phyloP scores from a whole-genome alignment of 2,888 invertebrate genomes.

The Galerucella calmariensis region DNA sequence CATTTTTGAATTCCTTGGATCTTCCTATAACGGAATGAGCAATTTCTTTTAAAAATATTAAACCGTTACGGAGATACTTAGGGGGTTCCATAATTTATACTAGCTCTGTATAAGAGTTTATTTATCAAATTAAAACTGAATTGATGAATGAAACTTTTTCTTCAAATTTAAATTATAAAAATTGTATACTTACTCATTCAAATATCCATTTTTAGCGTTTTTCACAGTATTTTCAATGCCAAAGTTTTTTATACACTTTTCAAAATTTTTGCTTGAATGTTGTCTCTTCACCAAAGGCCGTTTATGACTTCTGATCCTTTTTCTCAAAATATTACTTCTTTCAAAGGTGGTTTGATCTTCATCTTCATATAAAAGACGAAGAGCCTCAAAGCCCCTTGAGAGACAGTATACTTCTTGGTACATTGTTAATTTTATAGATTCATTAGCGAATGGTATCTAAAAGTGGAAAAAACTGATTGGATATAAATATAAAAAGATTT shows the following conservation, averaged over 20 bases:
- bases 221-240: conserved; percentile 32
- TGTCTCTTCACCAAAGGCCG: conserved; percentile 41
- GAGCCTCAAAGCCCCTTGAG: conserved; percentile 41
- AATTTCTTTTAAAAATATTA: no score
- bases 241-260: conserved; percentile 42
- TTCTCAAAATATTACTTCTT: conserved; percentile 48
- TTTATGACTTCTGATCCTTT: conserved; percentile 32
- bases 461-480: no score
- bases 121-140: no score
- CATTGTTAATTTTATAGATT: conserved; percentile 17
- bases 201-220: conserved; percentile 20
- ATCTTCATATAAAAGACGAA: conserved; percentile 29
- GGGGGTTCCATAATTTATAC: no score
- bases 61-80: no score
- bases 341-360: conserved; percentile 40
- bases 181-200: conserved; percentile 20
- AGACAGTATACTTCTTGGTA: conserved; percentile 37
- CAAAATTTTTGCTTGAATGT: conserved; percentile 40
- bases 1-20: no score
- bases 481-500: no score
- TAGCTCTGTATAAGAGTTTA: no score
- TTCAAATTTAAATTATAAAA: background rate
- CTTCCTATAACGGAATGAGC: no score
- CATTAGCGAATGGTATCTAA: background rate
- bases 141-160: no score